Evolutionary conservation across 2,113 vertebrate genomes (phyloP), one percentile per base, ranked within the genome.

Genomic region (Bos indicus): DNA sequence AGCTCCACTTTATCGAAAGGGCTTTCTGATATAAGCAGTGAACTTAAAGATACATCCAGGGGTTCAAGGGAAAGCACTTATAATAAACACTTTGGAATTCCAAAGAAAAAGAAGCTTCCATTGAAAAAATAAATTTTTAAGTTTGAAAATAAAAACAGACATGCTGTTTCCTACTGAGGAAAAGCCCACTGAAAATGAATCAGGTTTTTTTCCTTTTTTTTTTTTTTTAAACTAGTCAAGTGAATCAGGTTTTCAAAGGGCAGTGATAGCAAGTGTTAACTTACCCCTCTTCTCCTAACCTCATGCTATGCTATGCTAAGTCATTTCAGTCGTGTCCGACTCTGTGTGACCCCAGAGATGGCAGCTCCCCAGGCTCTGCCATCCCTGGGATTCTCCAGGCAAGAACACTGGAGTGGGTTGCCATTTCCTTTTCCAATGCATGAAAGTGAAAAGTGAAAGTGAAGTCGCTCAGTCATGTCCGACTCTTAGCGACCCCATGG

Each of bases 61-160:
- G 46, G 40, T 82, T 97, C 90, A 59, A 81, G 57, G 67, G 81
- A 85, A 83, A 83, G 19, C 15, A 56, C 46, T 84, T 87, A 87
- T 5, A 88, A 59, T 30, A 95, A 78, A 77, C 15, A 74, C 52
- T 62, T 36, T 60, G 59, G 48, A 92, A 84, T 93, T 89, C 16
- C 46, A 89, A 83, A 94, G 62, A 88, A 95, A 94, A 97, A 74
- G 62, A 93, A 93, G 46, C 54, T 85, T 95, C 36, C 25, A 26
- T 51, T 89, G 36, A 67, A 90, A 95, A 95, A 97, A 59, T 60
- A 80, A 64, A 64, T 84, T 51, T 95, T 10, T 88, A 83, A 78
- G 23, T 94, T 93, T 96, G 92, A 94, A 97, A 94, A 91, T 85
- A 95, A 92, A 57, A 92, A 40, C 30, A 90, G 54, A 77, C 43